A percentile compares a stretch with the other conserved stretches of the same genome.
These are phyloP conservation scores for Stegodyphus dumicola DNA, from an alignment of 1,140 invertebrate genomes.

Conservation along the genomic window DNA sequence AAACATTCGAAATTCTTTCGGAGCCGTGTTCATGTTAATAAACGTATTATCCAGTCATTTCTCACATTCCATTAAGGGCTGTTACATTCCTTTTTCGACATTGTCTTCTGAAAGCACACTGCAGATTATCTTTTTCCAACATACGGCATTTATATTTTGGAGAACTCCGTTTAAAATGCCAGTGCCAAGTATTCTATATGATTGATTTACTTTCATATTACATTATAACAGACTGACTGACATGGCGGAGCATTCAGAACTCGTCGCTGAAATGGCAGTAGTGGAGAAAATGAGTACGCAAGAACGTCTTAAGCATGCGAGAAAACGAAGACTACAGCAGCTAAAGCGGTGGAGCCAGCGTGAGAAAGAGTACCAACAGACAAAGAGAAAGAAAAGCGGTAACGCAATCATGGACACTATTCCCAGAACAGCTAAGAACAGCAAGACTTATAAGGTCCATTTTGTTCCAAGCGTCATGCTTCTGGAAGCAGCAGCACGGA, in stretches of 20 bases:
- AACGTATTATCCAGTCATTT: too few relatives aligned
- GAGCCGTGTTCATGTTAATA: too few relatives aligned
- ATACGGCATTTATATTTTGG: too few relatives aligned
- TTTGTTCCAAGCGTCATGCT: slow-evolving; percentile 94
- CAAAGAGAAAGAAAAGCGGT: slow-evolving; percentile 50
- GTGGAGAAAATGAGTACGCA: slow-evolving; percentile 93
- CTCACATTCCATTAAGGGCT: too few relatives aligned
- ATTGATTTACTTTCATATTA: too few relatives aligned
- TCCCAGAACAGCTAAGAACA: slow-evolving; percentile 58
- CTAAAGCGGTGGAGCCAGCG: slow-evolving; percentile 88
- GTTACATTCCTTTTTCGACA: too few relatives aligned
- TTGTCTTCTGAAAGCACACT: too few relatives aligned
- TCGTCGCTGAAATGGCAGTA: slow-evolving; percentile 90
- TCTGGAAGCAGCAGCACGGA: slow-evolving; percentile 92
- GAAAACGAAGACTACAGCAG: slow-evolving; percentile 87
- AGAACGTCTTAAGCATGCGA: slow-evolving; percentile 88
- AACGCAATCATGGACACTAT: slow-evolving; percentile 26
- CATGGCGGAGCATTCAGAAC: slow-evolving; percentile 84
- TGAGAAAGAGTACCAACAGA: slow-evolving; percentile 73
- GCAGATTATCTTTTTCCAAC: too few relatives aligned
- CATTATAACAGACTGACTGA: not conserved
- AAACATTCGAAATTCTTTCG: too few relatives aligned
- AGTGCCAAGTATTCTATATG: too few relatives aligned
- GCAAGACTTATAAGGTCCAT: slow-evolving; percentile 72
- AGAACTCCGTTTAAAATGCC: too few relatives aligned